A percentile compares a stretch with the other conserved stretches of the same genome.
These are phyloP conservation scores for Hofmannophila pseudospretella DNA, from an alignment of 2,888 invertebrate species.

Conservation along the genomic window DNA sequence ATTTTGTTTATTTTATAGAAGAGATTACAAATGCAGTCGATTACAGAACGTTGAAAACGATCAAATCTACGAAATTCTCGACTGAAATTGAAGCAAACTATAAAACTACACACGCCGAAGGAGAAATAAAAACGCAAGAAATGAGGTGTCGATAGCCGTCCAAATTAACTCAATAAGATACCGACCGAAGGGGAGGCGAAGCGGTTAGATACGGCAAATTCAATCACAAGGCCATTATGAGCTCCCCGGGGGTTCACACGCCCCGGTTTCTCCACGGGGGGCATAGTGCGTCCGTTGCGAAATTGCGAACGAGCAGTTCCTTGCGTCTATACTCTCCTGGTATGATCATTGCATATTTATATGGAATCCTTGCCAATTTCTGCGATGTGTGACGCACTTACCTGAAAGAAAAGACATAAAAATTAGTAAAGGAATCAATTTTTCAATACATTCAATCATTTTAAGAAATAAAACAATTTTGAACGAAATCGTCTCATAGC, in stretches of 20 bases:
- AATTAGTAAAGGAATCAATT: background rate
- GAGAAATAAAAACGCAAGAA: too few relatives aligned
- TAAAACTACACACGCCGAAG: too few relatives aligned
- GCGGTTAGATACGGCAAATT: conserved; percentile 59
- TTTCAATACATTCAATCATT: background rate
- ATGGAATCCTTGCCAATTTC: conserved; percentile 14
- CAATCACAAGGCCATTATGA: conserved; percentile 60
- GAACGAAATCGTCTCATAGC: background rate
- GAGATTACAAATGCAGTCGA: too few relatives aligned
- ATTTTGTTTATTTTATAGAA: too few relatives aligned
- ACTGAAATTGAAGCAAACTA: too few relatives aligned
- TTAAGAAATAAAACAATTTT: background rate
- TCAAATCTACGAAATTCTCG: background rate
- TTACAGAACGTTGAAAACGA: too few relatives aligned
- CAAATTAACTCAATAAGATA: conserved; percentile 54
- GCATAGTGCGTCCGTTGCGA: conserved; percentile 32
- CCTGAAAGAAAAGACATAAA: conserved; percentile 35
- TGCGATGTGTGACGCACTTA: conserved; percentile 27
- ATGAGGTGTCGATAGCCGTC: conserved; percentile 26
- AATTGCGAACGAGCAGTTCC: conserved; percentile 45
- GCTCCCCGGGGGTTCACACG: conserved; percentile 25
- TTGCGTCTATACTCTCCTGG: conserved; percentile 40
- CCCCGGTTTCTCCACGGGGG: conserved; percentile 19
- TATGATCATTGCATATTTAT: conserved; percentile 54
- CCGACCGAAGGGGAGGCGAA: conserved; percentile 44